phyloP scores from a whole-genome alignment of 2,888 invertebrate genomes.

The Sarcophaga subvicina region DNA sequence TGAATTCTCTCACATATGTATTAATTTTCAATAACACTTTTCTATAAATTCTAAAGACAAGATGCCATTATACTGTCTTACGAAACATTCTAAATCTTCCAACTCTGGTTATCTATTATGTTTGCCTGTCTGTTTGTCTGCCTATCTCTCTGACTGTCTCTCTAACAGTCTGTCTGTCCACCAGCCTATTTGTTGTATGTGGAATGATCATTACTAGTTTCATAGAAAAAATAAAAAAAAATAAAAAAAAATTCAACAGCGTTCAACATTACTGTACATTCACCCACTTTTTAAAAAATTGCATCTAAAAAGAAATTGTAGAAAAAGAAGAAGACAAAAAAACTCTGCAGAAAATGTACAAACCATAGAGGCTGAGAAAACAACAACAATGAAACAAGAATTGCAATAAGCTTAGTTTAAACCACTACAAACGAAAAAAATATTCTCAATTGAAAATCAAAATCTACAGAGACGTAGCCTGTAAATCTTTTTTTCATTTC shows the following conservation, averaged over 20 bases:
- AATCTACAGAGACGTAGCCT: constrained; percentile 39
- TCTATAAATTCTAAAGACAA: too few relatives aligned
- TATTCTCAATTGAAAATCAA: constrained; percentile 1
- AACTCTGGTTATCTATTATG: not conserved
- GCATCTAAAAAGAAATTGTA: constrained; percentile 64
- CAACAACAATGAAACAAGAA: constrained; percentile 23
- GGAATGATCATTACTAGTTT: constrained; percentile 53
- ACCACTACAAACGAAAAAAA: constrained; percentile 43
- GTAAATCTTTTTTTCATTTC: not conserved
- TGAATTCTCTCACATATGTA: too few relatives aligned
- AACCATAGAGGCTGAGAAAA: constrained; percentile 25
- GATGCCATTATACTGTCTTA: too few relatives aligned
- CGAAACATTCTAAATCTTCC: too few relatives aligned
- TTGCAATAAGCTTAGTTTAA: constrained; percentile 48
- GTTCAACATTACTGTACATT: constrained; percentile 81
- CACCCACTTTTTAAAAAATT: constrained; percentile 78
- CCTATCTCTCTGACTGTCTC: constrained; percentile 5
- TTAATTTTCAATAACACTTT: too few relatives aligned
- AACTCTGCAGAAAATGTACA: not conserved
- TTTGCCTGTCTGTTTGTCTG: not conserved
- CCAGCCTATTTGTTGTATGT: constrained; percentile 33
- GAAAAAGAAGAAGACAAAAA: not conserved
- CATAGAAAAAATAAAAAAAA: constrained; percentile 36
- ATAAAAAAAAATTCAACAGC: constrained; percentile 15
- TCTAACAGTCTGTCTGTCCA: constrained; percentile 17